These are phyloP conservation scores for Micromesistius poutassou DNA, from an alignment of 2,797 vertebrate genomes.

Conservation along the genomic window DNA sequence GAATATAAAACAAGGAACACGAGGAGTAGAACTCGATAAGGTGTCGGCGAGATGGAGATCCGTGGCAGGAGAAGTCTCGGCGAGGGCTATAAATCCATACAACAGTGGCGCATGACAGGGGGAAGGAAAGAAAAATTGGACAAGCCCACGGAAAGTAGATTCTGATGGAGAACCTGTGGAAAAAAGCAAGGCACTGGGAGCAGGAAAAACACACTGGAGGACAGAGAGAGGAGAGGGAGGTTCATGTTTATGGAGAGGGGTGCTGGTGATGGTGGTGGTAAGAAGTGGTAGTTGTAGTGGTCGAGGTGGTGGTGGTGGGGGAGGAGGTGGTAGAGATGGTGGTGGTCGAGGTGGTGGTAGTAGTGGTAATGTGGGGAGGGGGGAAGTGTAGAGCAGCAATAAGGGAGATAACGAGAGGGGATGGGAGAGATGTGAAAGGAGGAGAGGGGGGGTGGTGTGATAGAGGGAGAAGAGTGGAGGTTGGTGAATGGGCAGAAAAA, in stretches of 20 bases:
- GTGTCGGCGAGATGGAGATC: not conserved
- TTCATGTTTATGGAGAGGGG: slow-evolving; percentile 15
- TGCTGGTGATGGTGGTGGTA: slow-evolving; percentile 16
- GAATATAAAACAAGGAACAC: not conserved
- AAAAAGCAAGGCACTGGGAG: slow-evolving; percentile 34
- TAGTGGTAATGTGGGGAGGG: slow-evolving; percentile 6
- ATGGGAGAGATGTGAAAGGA: slow-evolving; percentile 53
- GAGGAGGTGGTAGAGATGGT: slow-evolving; percentile 6
- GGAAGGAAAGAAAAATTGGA: slow-evolving; percentile 64
- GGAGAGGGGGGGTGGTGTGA: slow-evolving; percentile 65
- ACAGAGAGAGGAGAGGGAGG: slow-evolving; percentile 44
- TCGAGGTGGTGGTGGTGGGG: slow-evolving; percentile 25
- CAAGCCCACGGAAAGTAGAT: slow-evolving; percentile 66
- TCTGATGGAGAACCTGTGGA: slow-evolving; percentile 65
- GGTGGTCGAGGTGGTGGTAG: slow-evolving; percentile 4
- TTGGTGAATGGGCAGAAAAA: slow-evolving; percentile 65
- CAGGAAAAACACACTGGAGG: slow-evolving; percentile 59
- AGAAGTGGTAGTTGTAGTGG: slow-evolving; percentile 11
- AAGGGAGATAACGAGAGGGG: slow-evolving; percentile 30
- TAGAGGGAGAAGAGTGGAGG: slow-evolving; percentile 64
- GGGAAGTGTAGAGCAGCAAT: slow-evolving; percentile 40
- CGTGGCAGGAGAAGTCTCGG: not conserved
- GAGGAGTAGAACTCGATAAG: not conserved
- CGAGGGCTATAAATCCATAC: not conserved
- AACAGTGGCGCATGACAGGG: not conserved